A percentile compares a stretch with the other conserved stretches of the same genome.
phyloP scores from a whole-genome alignment of 2,797 vertebrate species.

The Diceros bicornis region DNA sequence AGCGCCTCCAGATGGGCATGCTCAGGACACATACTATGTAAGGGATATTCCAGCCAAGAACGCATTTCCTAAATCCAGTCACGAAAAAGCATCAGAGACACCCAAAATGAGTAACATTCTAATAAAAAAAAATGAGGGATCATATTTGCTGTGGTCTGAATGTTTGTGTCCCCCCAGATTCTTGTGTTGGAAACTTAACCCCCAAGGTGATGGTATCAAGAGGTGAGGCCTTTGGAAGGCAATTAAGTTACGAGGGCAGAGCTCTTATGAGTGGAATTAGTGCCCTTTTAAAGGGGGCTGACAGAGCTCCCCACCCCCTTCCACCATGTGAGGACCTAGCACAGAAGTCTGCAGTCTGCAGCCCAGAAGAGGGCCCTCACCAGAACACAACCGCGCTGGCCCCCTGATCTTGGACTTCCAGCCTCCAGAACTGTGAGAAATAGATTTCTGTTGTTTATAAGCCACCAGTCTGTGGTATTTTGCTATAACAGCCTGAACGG shows the following conservation, averaged over 20 bases:
- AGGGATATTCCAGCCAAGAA: background rate
- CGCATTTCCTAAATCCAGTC: background rate
- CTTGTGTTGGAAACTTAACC: background rate
- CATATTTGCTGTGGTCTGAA: background rate
- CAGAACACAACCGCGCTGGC: background rate
- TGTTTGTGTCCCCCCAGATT: background rate
- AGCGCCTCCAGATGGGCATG: background rate
- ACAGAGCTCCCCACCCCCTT: background rate
- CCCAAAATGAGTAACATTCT: background rate
- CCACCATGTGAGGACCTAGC: background rate
- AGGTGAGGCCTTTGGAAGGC: background rate
- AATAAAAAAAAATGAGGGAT: background rate
- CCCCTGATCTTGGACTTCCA: background rate
- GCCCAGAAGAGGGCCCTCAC: background rate
- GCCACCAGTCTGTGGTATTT: conserved; percentile 4
- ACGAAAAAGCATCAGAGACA: background rate
- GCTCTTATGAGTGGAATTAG: background rate
- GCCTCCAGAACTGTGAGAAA: background rate
- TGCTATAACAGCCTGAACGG: background rate
- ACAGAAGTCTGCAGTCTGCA: background rate
- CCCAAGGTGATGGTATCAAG: background rate
- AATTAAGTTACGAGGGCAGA: background rate
- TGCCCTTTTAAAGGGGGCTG: background rate
- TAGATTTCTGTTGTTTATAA: background rate
- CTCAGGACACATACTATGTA: background rate